Evolutionary conservation across 2,888 invertebrate genomes (phyloP), one percentile per base, ranked within the genome.

Genomic region (Pammene aurita): DNA sequence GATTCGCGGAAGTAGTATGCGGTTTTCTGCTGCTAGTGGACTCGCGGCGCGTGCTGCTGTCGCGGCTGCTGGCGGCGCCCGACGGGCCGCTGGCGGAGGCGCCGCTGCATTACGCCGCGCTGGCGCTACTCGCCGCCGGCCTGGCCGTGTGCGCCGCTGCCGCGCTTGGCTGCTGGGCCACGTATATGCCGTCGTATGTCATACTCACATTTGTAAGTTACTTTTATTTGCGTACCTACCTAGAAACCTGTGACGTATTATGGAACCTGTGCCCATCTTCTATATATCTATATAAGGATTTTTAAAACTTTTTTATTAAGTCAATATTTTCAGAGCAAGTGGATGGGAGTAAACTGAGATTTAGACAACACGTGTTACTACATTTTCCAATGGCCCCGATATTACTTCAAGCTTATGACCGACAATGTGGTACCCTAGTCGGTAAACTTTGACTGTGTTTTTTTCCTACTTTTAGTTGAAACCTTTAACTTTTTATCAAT

Each of bases 81-180:
- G 92, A 94, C 71, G 93, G 93, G 61, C 92, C 93, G 46, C 85
- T 96, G 68, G 93, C 94, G 0, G 95, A 96, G 78, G 96, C 97
- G 0, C 93, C 96, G 13, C 94, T 97, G 77, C 96, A 96, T 81
- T 97, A 97, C 80, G 90, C 96, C 7, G 95, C 96, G 0, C 92
- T 97, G 60, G 95, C 94, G 2, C 84, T 96, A 61, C 93, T 96
- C n/a, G 92, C 93, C 0, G 92, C 95, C 0, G 97, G 97, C 0
- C 91, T 96, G 65, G 84, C 94, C 44, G 93, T 96, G 62, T 94
- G 96, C 65, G 90, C 95, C 7, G 94, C 95, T 0, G 95, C 96
- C 5, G 94, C 96, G 56, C 86, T 96, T 18, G 97, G 97, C 58
- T 97, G 96, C 84, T 97, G 96, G 96, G 96, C 96, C 0, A 95